These are phyloP conservation scores for Rousettus madagascariensis DNA, from an alignment of 2,797 vertebrate species.

Conservation along the genomic window DNA sequence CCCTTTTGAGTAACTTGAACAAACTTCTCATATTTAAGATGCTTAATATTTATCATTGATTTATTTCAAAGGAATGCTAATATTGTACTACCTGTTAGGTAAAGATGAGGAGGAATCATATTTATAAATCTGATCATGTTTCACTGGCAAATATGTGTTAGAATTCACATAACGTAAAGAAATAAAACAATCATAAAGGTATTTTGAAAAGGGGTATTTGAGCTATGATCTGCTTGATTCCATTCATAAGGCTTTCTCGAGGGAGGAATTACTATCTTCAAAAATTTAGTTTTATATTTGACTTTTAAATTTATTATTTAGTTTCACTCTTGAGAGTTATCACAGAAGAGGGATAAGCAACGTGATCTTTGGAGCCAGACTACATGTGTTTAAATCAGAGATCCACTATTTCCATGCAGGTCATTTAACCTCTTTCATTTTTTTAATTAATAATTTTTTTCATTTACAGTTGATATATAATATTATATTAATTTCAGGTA, in stretches of 20 bases:
- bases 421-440: background rate
- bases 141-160: background rate
- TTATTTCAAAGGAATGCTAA: conserved; percentile 9
- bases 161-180: background rate
- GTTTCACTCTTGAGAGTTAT: background rate
- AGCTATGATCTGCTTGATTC: background rate
- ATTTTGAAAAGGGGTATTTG: background rate
- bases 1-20: background rate
- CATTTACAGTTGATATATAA: too few species aligned
- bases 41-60: conserved; percentile 4
- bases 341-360: background rate
- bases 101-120: background rate
- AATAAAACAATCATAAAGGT: background rate
- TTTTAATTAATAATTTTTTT: background rate
- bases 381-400: background rate
- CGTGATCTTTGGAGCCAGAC: background rate
- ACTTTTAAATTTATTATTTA: background rate
- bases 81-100: background rate
- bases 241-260: background rate
- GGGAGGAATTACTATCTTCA: background rate
- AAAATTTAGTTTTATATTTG: background rate
- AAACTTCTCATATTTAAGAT: background rate
- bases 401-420: background rate
- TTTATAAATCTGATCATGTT: background rate
- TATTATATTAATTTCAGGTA: too few species aligned